Evolutionary conservation across 2,113 vertebrate genomes (phyloP).

Genomic region (Pampusana beccarii): DNA sequence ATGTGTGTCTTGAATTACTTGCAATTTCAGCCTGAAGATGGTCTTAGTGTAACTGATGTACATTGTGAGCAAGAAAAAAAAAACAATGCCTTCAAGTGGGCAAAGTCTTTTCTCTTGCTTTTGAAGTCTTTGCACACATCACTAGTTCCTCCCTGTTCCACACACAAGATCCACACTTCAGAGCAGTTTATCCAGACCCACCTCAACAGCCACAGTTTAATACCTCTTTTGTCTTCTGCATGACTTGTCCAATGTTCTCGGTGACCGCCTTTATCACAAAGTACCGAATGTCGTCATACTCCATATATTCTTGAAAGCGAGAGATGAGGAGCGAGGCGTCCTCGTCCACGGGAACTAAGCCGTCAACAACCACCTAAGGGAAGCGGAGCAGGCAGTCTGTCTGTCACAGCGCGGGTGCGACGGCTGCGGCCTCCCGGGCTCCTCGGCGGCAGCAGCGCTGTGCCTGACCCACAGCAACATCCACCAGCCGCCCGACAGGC

Average conservation of each 20-base stretch:
- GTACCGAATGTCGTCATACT: slow-evolving; percentile 87
- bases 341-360: slow-evolving; percentile 75
- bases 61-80: accelerated
- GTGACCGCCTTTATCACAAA: slow-evolving; percentile 83
- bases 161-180: accelerated
- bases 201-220: background rate
- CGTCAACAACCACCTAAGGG: slow-evolving; percentile 81
- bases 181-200: background rate
- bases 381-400: no score
- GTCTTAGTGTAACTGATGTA: no score
- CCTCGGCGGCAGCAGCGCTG: background rate
- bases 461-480: background rate
- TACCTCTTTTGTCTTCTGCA: slow-evolving; percentile 82
- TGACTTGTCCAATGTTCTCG: slow-evolving; percentile 68
- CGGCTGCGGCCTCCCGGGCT: no score
- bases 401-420: no score
- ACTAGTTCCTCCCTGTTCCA: background rate
- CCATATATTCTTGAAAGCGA: slow-evolving; percentile 87
- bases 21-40: background rate
- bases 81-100: background rate
- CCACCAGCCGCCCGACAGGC: background rate
- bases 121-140: background rate
- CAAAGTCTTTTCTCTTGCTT: background rate
- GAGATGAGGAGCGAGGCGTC: slow-evolving; percentile 84
- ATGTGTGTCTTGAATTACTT: background rate